A percentile compares a stretch with the other conserved stretches of the same genome.
Conservation (phyloP, 2,113 vertebrate species). For the Cephalopholis sonnerati region DNA sequence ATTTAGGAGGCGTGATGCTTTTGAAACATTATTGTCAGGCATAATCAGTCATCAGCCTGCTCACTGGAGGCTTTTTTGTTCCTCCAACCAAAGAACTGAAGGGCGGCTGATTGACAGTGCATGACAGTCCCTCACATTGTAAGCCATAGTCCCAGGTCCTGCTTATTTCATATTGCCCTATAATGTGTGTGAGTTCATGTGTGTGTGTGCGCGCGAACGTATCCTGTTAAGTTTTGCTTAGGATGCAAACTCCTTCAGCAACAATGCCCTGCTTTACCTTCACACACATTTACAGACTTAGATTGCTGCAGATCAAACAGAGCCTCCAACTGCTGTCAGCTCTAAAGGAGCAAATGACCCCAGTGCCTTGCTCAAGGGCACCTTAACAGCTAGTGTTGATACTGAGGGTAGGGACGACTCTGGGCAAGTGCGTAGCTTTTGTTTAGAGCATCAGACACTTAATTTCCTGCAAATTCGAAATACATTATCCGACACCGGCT, state of each 20-base stretch:
- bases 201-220: neutral
- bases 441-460: too few species aligned
- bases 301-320: neutral
- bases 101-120: constrained; percentile 64
- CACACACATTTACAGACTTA: neutral
- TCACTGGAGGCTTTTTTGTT: constrained; percentile 65
- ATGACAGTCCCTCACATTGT: constrained; percentile 22
- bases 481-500: too few species aligned
- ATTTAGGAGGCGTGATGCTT: constrained; percentile 63
- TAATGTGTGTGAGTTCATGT: neutral
- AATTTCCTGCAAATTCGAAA: too few species aligned
- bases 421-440: too few species aligned
- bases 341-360: neutral
- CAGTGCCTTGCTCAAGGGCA: constrained; percentile 10
- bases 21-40: constrained; percentile 69
- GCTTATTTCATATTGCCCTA: constrained; percentile 22
- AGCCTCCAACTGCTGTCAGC: neutral
- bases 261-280: constrained; percentile 22
- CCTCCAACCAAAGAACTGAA: constrained; percentile 67
- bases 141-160: constrained; percentile 10
- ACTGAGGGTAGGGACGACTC: neutral
- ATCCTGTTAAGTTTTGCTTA: constrained; percentile 25
- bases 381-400: neutral
- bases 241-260: neutral
- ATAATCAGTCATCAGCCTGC: constrained; percentile 66